These are phyloP conservation scores for Melangyna quadrimaculata DNA, from an alignment of 2,888 invertebrate genomes.

Conservation along the genomic window DNA sequence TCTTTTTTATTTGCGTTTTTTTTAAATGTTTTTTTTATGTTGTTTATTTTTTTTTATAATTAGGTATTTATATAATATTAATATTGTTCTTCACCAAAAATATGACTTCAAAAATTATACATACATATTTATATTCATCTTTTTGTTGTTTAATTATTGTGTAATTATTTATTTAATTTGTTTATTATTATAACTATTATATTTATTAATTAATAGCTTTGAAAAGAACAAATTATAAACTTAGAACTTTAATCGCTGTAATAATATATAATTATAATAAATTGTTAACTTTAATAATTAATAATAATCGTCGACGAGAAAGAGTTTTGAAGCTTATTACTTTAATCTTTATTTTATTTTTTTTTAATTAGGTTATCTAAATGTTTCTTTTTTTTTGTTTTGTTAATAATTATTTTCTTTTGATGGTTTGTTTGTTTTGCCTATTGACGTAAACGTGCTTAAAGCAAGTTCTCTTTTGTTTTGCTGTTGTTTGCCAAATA, in stretches of 20 bases:
- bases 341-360: constrained; percentile 39
- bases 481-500: constrained; percentile 59
- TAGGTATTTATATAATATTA: constrained; percentile 63
- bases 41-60: constrained; percentile 67
- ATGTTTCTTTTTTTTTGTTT: constrained; percentile 31
- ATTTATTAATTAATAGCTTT: constrained; percentile 74
- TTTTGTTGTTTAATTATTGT: constrained; percentile 40
- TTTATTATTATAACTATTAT: constrained; percentile 52
- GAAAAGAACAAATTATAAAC: constrained; percentile 60
- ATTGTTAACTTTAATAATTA: constrained; percentile 50
- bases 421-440: constrained; percentile 71
- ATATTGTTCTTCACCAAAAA: constrained; percentile 71
- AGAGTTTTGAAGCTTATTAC: constrained; percentile 60
- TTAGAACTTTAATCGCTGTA: constrained; percentile 58
- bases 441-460: constrained; percentile 43
- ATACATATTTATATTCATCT: constrained; percentile 40
- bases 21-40: constrained; percentile 9
- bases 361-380: constrained; percentile 58
- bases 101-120: constrained; percentile 70
- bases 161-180: constrained; percentile 61
- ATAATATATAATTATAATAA: constrained; percentile 60
- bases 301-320: constrained; percentile 63
- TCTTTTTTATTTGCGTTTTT: constrained; percentile 55
- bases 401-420: too few relatives aligned
- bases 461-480: constrained; percentile 44